A percentile compares a stretch with the other conserved stretches of the same genome.
phyloP scores from a whole-genome alignment of 2,888 invertebrate species.

The Strigamia transsilvanica region DNA sequence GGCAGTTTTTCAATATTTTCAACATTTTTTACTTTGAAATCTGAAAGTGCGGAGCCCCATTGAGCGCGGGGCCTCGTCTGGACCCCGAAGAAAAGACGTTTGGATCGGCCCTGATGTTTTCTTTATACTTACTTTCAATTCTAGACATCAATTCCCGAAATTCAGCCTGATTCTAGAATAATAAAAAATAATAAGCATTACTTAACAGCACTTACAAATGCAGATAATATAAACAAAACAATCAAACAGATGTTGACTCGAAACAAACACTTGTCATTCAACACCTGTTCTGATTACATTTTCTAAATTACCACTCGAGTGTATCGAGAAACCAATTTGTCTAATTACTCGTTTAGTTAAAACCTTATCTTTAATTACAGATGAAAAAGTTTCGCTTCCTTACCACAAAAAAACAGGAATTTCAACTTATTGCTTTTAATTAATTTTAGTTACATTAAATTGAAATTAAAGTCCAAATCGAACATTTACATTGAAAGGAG shows the following conservation, averaged over 20 bases:
- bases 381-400: not conserved
- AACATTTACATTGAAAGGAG: not conserved
- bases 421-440: too few species aligned
- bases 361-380: constrained; percentile 1
- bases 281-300: constrained; percentile 24
- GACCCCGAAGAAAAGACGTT: too few species aligned
- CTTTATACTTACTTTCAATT: not conserved
- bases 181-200: not conserved
- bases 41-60: too few species aligned
- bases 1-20: too few species aligned
- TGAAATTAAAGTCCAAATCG: not conserved
- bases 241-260: not conserved
- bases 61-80: too few species aligned
- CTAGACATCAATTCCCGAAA: not conserved
- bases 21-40: too few species aligned
- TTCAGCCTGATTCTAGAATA: not conserved
- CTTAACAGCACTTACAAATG: not conserved
- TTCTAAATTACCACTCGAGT: not conserved
- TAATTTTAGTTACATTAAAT: too few species aligned
- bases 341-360: not conserved
- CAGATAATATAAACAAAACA: not conserved
- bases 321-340: not conserved
- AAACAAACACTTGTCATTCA: not conserved
- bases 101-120: too few species aligned
- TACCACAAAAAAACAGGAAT: not conserved